Evolutionary conservation across 2,797 vertebrate species (phyloP), one percentile per base, ranked within the genome.

Genomic region (Tangara arthus): DNA sequence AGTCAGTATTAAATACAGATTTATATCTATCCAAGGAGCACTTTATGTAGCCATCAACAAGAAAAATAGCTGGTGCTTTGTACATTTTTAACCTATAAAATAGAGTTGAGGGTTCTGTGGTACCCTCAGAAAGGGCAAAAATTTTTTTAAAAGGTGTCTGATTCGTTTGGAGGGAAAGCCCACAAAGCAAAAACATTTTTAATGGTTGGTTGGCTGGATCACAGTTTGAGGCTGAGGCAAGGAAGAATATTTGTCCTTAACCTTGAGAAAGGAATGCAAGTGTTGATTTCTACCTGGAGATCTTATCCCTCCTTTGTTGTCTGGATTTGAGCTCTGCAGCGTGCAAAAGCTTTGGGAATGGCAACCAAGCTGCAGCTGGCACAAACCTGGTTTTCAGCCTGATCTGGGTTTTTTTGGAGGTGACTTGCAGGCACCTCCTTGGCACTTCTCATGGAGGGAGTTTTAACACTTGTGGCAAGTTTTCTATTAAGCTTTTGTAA

Each of bases 241-340:
- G 26, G 69, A 42, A 88, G 82, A 84, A 46, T 82, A 41, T 59
- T 88, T 77, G 65, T 30, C 65, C 59, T 88, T 88, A 90, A 84
- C 80, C 82, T 79, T 76, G 90, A 90, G 76, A 84, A 88, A 90
- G 59, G 70, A 96, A 94, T 72, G 47, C 59, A 69, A 72, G 44
- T 34, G 9, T 85, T 92, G 88, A 44, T 75, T 96, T 92, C 59
- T 34, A 21, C 57, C 27, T 55, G 42, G 44, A 6, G 46, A 83
- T 91, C 80, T 94, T 90, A 84, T 79, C 61, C 49, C 35, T 81
- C 34, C 55, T 71, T 32, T 86, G 37, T 47, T 81, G 57, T 61
- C 50, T 92, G 44, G 34, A 15, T 86, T 73, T 83, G 42, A 78
- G 34, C 57, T 91, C 30, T 50, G 26, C 6, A 55, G 44, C 9